Percentiles rank a stretch among this genome's conserved stretches.
Evolutionary conservation across 1,140 invertebrate species (phyloP).

Genomic region (Augochlora pura): DNA sequence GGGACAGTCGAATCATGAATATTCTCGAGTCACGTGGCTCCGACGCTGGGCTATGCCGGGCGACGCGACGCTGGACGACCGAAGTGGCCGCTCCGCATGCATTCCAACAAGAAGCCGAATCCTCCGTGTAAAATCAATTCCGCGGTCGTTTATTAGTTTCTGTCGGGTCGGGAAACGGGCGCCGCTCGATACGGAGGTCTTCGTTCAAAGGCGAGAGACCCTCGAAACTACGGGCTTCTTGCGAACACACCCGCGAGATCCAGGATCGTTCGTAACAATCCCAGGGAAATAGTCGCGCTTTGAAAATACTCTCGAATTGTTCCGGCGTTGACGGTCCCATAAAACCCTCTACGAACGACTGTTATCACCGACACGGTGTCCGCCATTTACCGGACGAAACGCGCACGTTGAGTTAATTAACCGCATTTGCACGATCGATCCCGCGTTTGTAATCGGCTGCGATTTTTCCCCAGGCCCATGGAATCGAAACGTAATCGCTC

Average conservation of each 20-base stretch:
- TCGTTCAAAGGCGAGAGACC: neutral
- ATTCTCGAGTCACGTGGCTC: conserved; percentile 13
- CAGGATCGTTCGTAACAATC: too few relatives aligned
- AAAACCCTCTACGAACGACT: conserved; percentile 26
- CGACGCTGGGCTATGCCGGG: neutral
- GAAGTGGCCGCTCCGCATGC: neutral
- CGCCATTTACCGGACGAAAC: conserved; percentile 14
- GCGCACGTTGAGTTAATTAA: conserved; percentile 32
- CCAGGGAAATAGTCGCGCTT: too few relatives aligned
- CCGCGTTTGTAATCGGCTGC: neutral
- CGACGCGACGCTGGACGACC: too few relatives aligned
- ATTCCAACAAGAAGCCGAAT: conserved; percentile 26
- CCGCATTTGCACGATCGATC: conserved; percentile 37
- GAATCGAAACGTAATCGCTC: neutral
- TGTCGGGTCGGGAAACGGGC: too few relatives aligned
- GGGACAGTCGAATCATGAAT: conserved; percentile 24
- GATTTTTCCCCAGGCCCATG: conserved; percentile 14
- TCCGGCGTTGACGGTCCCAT: conserved; percentile 23
- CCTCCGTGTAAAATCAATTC: neutral
- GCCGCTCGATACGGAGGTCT: neutral
- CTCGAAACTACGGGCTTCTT: neutral
- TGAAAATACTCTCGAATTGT: neutral
- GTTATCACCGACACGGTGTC: conserved; percentile 24
- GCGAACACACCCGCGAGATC: neutral
- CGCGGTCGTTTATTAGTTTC: conserved; percentile 15